phyloP scores from a whole-genome alignment of 2,113 vertebrate genomes.

The Sebastes schlegelii region DNA sequence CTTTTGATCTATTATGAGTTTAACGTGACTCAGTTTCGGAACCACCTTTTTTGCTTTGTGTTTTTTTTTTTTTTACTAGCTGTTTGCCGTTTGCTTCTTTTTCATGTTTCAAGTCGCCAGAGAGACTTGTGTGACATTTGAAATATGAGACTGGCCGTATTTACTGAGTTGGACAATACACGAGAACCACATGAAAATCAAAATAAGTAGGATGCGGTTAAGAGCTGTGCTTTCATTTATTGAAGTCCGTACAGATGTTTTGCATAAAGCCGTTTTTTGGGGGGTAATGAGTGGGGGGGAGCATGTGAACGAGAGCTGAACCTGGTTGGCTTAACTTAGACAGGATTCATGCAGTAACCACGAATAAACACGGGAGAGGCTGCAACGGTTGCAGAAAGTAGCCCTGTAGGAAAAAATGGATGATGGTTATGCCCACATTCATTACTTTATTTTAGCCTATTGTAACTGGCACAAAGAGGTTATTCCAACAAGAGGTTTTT shows the following conservation, averaged over 20 bases:
- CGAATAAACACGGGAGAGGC: slow-evolving; percentile 42
- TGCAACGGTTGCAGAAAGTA: slow-evolving; percentile 36
- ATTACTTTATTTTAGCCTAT: slow-evolving; percentile 7
- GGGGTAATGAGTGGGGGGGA: slow-evolving; percentile 76
- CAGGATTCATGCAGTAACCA: slow-evolving; percentile 51
- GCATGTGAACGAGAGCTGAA: slow-evolving; percentile 79
- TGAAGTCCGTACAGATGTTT: slow-evolving; percentile 87
- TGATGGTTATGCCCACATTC: not conserved
- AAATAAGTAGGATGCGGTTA: slow-evolving; percentile 85
- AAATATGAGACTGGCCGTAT: slow-evolving; percentile 74
- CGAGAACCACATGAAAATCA: slow-evolving; percentile 87
- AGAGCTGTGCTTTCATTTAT: slow-evolving; percentile 84
- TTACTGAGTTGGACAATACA: slow-evolving; percentile 86
- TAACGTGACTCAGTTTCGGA: slow-evolving; percentile 45
- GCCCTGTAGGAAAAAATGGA: not conserved
- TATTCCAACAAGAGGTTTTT: not conserved
- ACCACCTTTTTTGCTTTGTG: slow-evolving; percentile 5
- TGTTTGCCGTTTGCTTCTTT: slow-evolving; percentile 65
- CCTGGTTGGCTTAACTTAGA: slow-evolving; percentile 69
- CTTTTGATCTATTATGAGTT: slow-evolving; percentile 47
- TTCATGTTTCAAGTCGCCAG: slow-evolving; percentile 69
- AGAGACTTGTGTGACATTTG: slow-evolving; percentile 77
- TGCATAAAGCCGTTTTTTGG: slow-evolving; percentile 85
- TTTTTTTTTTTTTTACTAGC: slow-evolving; percentile 40
- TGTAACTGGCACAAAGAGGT: slow-evolving; percentile 7